Evolutionary conservation across 1,140 invertebrate species (phyloP), one percentile per base, ranked within the genome.

Genomic region (Drosophila lacertosa): DNA sequence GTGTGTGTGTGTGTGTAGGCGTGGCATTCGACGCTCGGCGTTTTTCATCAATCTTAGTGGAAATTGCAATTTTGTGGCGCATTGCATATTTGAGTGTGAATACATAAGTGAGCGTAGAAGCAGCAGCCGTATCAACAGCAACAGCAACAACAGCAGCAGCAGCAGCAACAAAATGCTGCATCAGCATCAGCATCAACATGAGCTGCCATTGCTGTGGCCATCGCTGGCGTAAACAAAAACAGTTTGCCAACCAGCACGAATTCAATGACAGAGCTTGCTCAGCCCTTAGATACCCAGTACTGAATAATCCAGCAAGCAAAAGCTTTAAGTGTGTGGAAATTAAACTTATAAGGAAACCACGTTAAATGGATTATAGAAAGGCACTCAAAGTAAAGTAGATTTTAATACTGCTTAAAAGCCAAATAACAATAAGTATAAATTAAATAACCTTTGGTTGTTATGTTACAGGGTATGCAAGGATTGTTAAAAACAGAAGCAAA

Each of bases 31-130:
- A 62, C 22, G 65, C 26, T n/a, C 57, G 75, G 79, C 82, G 82
- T 78, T 86, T 86, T 82, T 86, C 82, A 86, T 86, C 82, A 82
- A 88, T 88, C 77, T 88, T 88, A 86, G 82, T 88, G 82, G 83
- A 83, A 88, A 88, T 88, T 88, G 82, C 82, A 88, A 88, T 88
- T 88, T 88, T 82, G 75, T 83, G 80, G 80, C 55, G 71, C 80
- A 78, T 66, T 70, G 79, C 74, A 82, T 83, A 71, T 83, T 77
- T 54, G 75, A 78, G 64, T 82, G 82, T 53, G 82, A 88, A 82
- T 88, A 58, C 74, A 88, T 88, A 88, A 88, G 74, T 75, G 66
- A 82, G 82, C 77, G 20, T 47, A 47, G 51, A 40, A 42, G 58
- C 62, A 59, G 42, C 37, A 47, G 51, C 40, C 39, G 29, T 51